Evolutionary conservation across 2,888 invertebrate species (phyloP).

Genomic region (Aphodius sticticus): DNA sequence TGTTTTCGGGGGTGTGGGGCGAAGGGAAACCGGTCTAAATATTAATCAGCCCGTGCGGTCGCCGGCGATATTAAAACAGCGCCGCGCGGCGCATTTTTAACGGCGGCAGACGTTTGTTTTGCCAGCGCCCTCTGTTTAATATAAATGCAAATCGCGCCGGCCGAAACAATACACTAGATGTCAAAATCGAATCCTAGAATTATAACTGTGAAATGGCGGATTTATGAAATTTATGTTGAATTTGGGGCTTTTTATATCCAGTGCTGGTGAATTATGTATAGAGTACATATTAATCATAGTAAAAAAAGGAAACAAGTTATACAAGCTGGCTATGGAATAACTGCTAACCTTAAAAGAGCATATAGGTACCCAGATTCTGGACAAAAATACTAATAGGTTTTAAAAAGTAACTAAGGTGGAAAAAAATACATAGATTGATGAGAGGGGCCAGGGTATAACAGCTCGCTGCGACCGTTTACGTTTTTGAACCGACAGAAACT

Average conservation of each 20-base stretch:
- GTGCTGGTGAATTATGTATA: not conserved
- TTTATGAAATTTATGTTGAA: not conserved
- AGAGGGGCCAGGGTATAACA: no score
- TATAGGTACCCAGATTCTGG: no score
- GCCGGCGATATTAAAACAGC: not conserved
- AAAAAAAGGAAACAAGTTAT: no score
- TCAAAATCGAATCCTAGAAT: constrained; percentile 17
- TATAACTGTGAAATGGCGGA: not conserved
- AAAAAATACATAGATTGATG: no score
- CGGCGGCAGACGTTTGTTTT: not conserved
- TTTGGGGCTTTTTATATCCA: not conserved
- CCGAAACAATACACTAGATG: constrained; percentile 19
- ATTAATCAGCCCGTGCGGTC: not conserved
- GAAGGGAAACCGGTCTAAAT: not conserved
- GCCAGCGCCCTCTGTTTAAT: constrained; percentile 16
- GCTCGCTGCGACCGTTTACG: no score
- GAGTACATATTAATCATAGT: not conserved
- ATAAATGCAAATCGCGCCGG: constrained; percentile 23
- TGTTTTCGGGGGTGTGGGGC: not conserved
- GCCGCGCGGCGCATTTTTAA: not conserved
- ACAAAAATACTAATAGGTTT: no score
- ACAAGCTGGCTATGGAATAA: no score
- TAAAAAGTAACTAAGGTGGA: no score
- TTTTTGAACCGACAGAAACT: no score
- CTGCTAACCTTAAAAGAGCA: no score